Evolutionary conservation across 1,140 invertebrate genomes (phyloP).

Genomic region (Dreissena rostriformis): DNA sequence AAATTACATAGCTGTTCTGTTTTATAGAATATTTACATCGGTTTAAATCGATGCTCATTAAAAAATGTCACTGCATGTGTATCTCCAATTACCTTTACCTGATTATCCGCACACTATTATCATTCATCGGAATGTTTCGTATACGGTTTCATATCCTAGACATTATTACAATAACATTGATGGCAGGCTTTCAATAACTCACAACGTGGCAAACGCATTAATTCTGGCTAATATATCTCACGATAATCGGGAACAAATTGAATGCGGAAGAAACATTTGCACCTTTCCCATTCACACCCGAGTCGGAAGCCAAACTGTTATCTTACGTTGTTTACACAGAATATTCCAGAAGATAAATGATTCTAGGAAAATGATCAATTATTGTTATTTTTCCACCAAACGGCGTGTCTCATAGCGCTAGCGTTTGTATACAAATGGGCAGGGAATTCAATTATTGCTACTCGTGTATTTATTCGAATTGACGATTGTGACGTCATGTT

Average conservation of each 20-base stretch:
- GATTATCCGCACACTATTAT: too few species aligned
- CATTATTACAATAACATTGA: too few species aligned
- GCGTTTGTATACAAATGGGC: not conserved
- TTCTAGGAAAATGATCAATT: not conserved
- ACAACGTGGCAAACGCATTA: too few species aligned
- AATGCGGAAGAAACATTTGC: slow-evolving; percentile 8
- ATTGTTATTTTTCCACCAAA: slow-evolving; percentile 9
- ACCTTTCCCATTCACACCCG: not conserved
- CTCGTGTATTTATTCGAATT: slow-evolving; percentile 4
- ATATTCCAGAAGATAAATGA: slow-evolving; percentile 3
- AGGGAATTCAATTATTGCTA: slow-evolving; percentile 3
- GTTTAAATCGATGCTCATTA: too few species aligned
- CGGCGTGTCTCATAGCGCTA: not conserved
- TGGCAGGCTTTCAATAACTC: too few species aligned
- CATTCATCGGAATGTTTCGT: too few species aligned
- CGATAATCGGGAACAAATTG: slow-evolving; percentile 1
- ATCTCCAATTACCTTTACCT: too few species aligned
- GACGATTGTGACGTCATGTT: slow-evolving; percentile 2
- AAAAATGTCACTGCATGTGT: too few species aligned
- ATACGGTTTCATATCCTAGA: too few species aligned
- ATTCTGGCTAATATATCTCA: not conserved
- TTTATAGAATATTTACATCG: too few species aligned
- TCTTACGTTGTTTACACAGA: slow-evolving; percentile 3
- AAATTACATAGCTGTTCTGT: too few species aligned
- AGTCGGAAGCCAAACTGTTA: not conserved